Evolutionary conservation across 1,140 invertebrate species (phyloP).

Genomic region (Drosophila auraria): DNA sequence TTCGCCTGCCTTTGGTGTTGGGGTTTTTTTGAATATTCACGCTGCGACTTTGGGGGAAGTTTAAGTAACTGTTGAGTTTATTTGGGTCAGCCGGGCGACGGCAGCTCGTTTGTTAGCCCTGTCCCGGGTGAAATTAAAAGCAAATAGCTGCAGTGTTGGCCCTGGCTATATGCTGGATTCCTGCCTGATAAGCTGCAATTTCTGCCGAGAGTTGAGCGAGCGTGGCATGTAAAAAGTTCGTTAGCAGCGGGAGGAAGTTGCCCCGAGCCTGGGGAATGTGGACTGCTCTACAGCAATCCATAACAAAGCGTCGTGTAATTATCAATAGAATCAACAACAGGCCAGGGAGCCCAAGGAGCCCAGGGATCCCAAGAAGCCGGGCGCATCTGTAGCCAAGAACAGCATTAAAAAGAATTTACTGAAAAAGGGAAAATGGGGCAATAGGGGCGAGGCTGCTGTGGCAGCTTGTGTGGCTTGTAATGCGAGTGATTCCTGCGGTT

Average conservation of each 20-base stretch:
- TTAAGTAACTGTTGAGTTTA: conserved; percentile 70
- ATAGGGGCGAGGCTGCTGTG: conserved; percentile 3
- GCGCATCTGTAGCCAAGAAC: conserved; percentile 32
- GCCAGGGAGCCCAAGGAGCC: conserved; percentile 18
- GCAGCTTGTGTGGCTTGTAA: conserved; percentile 48
- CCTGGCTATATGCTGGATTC: conserved; percentile 28
- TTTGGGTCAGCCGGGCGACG: conserved; percentile 68
- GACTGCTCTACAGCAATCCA: conserved; percentile 50
- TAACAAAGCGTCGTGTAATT: conserved; percentile 77
- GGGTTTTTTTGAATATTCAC: conserved; percentile 40
- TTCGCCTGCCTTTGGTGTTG: background rate
- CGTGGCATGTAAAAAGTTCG: conserved; percentile 66
- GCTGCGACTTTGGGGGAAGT: conserved; percentile 56
- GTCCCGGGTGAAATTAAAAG: conserved; percentile 77
- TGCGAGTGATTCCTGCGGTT: conserved; percentile 35
- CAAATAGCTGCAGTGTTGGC: conserved; percentile 69
- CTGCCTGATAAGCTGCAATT: conserved; percentile 80
- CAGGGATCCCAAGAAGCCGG: conserved; percentile 29
- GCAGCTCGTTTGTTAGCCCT: conserved; percentile 72
- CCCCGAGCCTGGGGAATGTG: conserved; percentile 17
- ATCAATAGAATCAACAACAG: conserved; percentile 77
- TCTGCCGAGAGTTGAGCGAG: conserved; percentile 50
- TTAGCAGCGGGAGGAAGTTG: conserved; percentile 41
- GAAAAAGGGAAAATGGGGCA: background rate
- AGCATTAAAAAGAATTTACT: conserved; percentile 72